Evolutionary conservation across 2,113 vertebrate species (phyloP), one percentile per base, ranked within the genome.

Genomic region (Gallinago paraguaiae): DNA sequence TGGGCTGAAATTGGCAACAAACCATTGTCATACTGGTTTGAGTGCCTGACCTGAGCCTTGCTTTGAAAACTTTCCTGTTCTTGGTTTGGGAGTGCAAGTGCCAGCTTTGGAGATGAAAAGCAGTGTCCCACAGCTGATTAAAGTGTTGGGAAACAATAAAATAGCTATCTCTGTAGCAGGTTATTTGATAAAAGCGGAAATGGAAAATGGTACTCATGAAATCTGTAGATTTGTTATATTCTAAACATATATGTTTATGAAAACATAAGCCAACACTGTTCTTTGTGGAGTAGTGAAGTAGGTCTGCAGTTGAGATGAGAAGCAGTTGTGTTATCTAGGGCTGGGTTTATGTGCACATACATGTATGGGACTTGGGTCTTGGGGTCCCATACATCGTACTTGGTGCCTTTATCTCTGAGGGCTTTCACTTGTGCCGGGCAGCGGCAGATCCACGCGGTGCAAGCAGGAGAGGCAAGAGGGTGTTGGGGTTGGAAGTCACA

Each of bases 131-230:
- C 53, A 37, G 46, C 27, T n/a, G 59, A 9, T n/a, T 19, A 50
- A 77, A 60, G 28, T 5, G 4, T 16, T 39, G 15, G 24, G 71
- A 37, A 30, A 25, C 33, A n/a, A 12, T 28, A 41, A 50, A 68
- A 25, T 12, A 37, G 22, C 12, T 54, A 0, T 31, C 2, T 39
- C 28, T 0, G 0, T 35, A 28, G 30, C 5, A 22, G 9, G 5
- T 67, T 68, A 11, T 13, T 3, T 11, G 68, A 30, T 33, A n/a
- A 56, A 50, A 28, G 31, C 16, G 23, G 27, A 27, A 33, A 37
- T 27, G 24, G 41, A 15, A 37, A 79, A n/a, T 2, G 11, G 8
- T 31, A 6, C 16, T 68, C 11, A 6, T n/a, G 9, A 18, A 41
- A 61, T 12, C 27, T n/a, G 14, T n/a, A 30, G 8, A 11, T 37